Base-by-base conservation (phyloP, 92 coral and sea anemone genomes). In the Micromussa lordhowensis region DNA sequence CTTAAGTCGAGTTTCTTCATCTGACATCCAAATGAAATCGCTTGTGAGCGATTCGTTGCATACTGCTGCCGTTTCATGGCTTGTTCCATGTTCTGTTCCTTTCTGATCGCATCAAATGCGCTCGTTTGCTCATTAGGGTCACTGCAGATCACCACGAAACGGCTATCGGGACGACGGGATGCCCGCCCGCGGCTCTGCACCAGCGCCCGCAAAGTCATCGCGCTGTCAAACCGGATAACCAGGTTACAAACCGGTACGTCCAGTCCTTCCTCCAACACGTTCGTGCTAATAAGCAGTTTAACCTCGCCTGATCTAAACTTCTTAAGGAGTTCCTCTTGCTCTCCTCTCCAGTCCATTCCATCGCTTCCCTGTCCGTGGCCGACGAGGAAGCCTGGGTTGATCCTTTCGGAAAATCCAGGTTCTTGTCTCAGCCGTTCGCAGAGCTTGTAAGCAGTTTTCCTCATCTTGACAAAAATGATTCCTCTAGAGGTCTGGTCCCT, bases 171-270 rank as follows among this genome's bases (percentile, higher is more conserved):
- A 0, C 99, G 96, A 0, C 98, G 92, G 1, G 99, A 94, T 13
- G 99, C 99, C 59, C 99, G 85, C 58, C 99, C 99, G 68, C 99
- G 92, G 63, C 96, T 92, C 88, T 98, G 99, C n/a, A 98, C 96
- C 17, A 93, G 86, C 18, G 98, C 90, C n/a, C 97, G 88, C 89
- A 98, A 66, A 26, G 89, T 86, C 69, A 95, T 72, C 17, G 94
- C 91, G 76, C 98, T 94, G 89, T 98, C 98, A 84, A 98, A 98
- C 12, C 99, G 96, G 86, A 96, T 87, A 55, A 98, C 95, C 92
- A 94, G 76, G 92, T 98, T 98, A 87, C 99, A 98, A 13, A 92
- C 96, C 7, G 99, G 99, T 34, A 98, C 99, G 82, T 98, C 99
- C 44, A 98, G 94, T 3, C 99, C 99, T 82, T 98, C 99, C 80